These are phyloP conservation scores for Nansenia antarctica DNA, from an alignment of 2,113 vertebrate genomes.

Conservation along the genomic window DNA sequence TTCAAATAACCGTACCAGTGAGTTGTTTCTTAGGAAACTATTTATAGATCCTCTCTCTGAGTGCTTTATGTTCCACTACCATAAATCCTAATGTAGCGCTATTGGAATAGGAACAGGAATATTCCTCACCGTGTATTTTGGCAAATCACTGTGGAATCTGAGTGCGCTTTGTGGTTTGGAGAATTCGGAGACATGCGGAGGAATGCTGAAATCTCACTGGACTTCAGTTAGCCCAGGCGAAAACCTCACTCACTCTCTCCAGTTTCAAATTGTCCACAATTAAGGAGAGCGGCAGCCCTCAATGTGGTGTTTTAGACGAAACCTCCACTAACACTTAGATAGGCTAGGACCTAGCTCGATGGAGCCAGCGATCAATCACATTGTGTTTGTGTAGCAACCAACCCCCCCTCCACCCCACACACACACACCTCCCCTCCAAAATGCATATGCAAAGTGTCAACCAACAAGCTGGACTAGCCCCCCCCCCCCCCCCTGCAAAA, in stretches of 20 bases:
- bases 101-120: slow-evolving; percentile 66
- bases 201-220: slow-evolving; percentile 68
- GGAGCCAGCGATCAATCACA: slow-evolving; percentile 64
- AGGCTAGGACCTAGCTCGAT: slow-evolving; percentile 40
- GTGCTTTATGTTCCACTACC: slow-evolving; percentile 64
- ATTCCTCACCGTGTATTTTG: slow-evolving; percentile 71
- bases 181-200: slow-evolving; percentile 59
- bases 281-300: slow-evolving; percentile 61
- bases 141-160: slow-evolving; percentile 60
- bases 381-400: slow-evolving; percentile 46
- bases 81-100: slow-evolving; percentile 65
- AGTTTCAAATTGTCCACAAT: slow-evolving; percentile 69
- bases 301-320: slow-evolving; percentile 70
- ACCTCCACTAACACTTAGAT: slow-evolving; percentile 52
- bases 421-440: too few species aligned
- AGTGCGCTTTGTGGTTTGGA: slow-evolving; percentile 71
- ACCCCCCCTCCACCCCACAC: too few species aligned
- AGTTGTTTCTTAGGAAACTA: slow-evolving; percentile 44
- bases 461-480: too few species aligned
- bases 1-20: slow-evolving; percentile 43
- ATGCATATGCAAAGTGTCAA: too few species aligned
- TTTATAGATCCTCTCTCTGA: slow-evolving; percentile 53
- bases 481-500: too few species aligned
- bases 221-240: slow-evolving; percentile 60
- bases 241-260: slow-evolving; percentile 57